Percentiles rank a stretch among this genome's conserved stretches.
These are phyloP conservation scores for Epinephelus fuscoguttatus DNA, from an alignment of 2,113 vertebrate genomes.

Conservation along the genomic window DNA sequence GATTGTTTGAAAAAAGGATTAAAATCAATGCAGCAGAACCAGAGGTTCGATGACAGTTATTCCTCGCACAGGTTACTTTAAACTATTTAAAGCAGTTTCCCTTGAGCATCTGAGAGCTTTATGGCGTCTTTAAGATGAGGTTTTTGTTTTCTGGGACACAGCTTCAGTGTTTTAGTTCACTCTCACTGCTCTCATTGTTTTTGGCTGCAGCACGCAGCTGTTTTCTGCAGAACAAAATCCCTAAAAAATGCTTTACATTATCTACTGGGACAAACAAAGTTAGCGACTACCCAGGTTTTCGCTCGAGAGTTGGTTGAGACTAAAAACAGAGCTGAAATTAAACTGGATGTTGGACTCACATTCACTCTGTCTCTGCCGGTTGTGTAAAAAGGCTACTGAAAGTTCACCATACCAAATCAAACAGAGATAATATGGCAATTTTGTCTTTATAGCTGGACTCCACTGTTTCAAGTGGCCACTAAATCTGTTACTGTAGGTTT, in stretches of 20 bases:
- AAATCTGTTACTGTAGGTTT: not conserved
- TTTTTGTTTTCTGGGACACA: slow-evolving; percentile 2
- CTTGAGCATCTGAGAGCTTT: not conserved
- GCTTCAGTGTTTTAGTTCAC: not conserved
- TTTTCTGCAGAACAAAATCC: too few relatives aligned
- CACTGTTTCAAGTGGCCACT: not conserved
- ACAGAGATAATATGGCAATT: not conserved
- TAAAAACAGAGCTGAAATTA: too few relatives aligned
- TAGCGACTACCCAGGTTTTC: too few relatives aligned
- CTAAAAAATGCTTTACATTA: too few relatives aligned
- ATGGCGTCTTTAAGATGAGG: not conserved
- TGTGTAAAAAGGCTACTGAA: not conserved
- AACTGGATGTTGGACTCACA: not conserved
- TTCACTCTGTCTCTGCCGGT: not conserved
- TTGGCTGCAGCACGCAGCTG: too few relatives aligned
- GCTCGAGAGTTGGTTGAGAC: too few relatives aligned
- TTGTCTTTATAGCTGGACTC: too few relatives aligned
- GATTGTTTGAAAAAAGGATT: too few relatives aligned
- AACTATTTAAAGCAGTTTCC: not conserved
- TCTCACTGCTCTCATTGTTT: too few relatives aligned
- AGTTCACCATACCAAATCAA: not conserved
- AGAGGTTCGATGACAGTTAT: too few relatives aligned
- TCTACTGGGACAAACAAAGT: too few relatives aligned
- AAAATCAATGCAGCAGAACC: too few relatives aligned
- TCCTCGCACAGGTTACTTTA: not conserved